phyloP scores from a whole-genome alignment of 2,888 invertebrate species.

The Meganola albula region DNA sequence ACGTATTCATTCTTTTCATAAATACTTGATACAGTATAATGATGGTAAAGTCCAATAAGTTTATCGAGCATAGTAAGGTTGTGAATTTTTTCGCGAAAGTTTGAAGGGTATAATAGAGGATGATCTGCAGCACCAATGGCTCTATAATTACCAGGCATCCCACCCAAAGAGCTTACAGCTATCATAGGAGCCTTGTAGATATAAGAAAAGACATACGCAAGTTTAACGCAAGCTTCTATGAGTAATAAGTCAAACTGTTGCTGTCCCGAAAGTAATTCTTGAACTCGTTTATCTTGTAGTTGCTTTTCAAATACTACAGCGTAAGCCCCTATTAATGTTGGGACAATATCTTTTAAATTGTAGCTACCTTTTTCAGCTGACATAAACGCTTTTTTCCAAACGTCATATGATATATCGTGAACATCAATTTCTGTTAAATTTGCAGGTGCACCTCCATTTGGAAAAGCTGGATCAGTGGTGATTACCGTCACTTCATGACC shows the following conservation, averaged over 20 bases:
- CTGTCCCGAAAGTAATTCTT: no score
- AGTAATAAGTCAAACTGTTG: constrained; percentile 33
- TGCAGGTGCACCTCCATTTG: constrained; percentile 26
- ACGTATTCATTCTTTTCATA: constrained; percentile 3
- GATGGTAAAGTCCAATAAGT: constrained; percentile 23
- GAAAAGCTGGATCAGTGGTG: constrained; percentile 47
- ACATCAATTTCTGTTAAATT: constrained; percentile 54
- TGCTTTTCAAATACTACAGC: constrained; percentile 20
- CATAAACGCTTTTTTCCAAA: constrained; percentile 13
- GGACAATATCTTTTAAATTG: constrained; percentile 11
- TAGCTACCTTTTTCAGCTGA: constrained; percentile 11
- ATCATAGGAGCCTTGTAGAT: constrained; percentile 32
- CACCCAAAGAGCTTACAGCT: constrained; percentile 38
- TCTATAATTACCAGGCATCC: constrained; percentile 18
- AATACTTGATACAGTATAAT: constrained; percentile 11
- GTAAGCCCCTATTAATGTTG: constrained; percentile 18
- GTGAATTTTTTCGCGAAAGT: constrained; percentile 20
- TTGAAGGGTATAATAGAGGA: constrained; percentile 32
- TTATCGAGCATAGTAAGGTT: constrained; percentile 38
- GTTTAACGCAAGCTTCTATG: constrained; percentile 25
- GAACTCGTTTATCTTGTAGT: constrained; percentile 22
- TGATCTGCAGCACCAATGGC: constrained; percentile 33
- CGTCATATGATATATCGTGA: constrained; percentile 34
- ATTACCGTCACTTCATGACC: constrained; percentile 58
- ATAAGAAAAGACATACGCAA: constrained; percentile 22